Evolutionary conservation across 1,140 invertebrate genomes (phyloP).

Genomic region (Brachionus sp.): DNA sequence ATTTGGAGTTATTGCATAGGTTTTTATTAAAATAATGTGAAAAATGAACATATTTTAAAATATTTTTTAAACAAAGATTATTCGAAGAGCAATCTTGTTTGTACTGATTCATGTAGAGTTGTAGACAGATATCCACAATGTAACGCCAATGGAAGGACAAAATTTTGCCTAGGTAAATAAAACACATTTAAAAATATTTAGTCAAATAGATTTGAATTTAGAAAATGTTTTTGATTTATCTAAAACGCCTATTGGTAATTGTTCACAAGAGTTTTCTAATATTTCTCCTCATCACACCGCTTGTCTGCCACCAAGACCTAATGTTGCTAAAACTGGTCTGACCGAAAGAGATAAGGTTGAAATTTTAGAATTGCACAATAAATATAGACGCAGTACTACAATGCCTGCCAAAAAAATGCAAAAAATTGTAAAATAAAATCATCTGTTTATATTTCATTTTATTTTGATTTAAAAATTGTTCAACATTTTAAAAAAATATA

Average conservation of each 20-base stretch:
- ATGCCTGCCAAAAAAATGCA: conserved; percentile 2
- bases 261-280: neutral
- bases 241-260: neutral
- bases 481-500: neutral
- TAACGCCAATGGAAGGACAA: neutral
- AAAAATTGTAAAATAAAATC: neutral
- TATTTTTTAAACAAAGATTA: neutral
- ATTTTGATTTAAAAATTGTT: neutral
- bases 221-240: neutral
- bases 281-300: conserved; percentile 40
- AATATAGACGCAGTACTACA: neutral
- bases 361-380: conserved; percentile 20
- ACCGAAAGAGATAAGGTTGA: neutral
- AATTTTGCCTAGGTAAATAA: neutral
- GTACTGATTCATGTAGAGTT: neutral
- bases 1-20: conserved; percentile 16
- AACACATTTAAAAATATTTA: neutral
- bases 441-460: neutral
- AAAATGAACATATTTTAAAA: neutral
- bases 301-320: conserved; percentile 1
- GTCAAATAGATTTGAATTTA: neutral
- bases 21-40: too few species aligned
- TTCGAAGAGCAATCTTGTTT: neutral
- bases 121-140: conserved; percentile 3
- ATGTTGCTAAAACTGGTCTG: neutral